Evolutionary conservation across 2,888 invertebrate genomes (phyloP).

Genomic region (Amblyjoppa fuscipennis): DNA sequence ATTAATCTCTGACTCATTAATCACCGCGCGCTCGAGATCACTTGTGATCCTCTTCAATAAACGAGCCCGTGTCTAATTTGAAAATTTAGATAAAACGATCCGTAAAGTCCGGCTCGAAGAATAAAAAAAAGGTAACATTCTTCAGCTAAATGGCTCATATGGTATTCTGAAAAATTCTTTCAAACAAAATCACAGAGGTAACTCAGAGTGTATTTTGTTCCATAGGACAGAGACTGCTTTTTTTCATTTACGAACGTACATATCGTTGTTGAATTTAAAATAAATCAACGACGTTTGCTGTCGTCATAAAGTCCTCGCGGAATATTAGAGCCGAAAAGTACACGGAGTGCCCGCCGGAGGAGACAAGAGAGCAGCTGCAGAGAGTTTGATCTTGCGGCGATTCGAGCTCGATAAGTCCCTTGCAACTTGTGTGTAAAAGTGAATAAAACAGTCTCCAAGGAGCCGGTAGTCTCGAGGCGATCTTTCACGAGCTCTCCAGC

Average conservation of each 20-base stretch:
- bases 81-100: too few species aligned
- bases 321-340: constrained; percentile 10
- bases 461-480: constrained; percentile 35
- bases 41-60: not conserved
- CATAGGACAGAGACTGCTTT: not conserved
- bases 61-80: not conserved
- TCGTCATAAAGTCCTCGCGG: not conserved
- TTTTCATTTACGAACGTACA: not conserved
- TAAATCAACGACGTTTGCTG: constrained; percentile 1
- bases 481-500: constrained; percentile 49
- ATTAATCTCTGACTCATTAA: constrained; percentile 51
- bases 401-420: constrained; percentile 52
- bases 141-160: too few species aligned
- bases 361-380: constrained; percentile 52
- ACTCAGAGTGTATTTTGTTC: too few species aligned
- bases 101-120: too few species aligned
- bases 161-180: too few species aligned
- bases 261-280: not conserved
- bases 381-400: constrained; percentile 27
- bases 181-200: too few species aligned
- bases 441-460: constrained; percentile 55
- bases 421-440: constrained; percentile 59
- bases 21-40: constrained; percentile 18
- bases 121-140: too few species aligned
- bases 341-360: not conserved